Conservation (phyloP, 2,113 vertebrate species). For the Notarius lentiginosus region DNA sequence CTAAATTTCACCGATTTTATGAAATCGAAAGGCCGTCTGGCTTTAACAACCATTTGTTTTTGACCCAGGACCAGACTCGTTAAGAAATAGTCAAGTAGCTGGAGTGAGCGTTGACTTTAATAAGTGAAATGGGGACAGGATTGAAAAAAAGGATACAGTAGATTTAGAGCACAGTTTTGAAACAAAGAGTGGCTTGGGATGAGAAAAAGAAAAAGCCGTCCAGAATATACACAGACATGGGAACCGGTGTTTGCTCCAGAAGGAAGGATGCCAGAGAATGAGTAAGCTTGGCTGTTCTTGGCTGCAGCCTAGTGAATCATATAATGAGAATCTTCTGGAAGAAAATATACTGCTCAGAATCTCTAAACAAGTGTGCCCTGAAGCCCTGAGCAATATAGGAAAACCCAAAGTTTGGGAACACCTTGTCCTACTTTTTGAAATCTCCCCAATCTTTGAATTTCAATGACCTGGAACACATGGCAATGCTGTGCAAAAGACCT, state of each 20-base stretch:
- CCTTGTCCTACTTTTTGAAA: slow-evolving; percentile 6
- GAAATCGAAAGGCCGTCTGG: too few relatives aligned
- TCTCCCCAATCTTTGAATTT: background rate
- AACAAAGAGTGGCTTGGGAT: slow-evolving; percentile 3
- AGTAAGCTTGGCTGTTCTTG: slow-evolving; percentile 18
- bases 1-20: too few relatives aligned
- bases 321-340: slow-evolving; percentile 18
- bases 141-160: background rate
- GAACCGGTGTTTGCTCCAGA: slow-evolving; percentile 5
- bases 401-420: background rate
- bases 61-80: background rate
- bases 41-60: background rate
- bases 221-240: slow-evolving; percentile 17
- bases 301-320: background rate
- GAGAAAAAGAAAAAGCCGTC: slow-evolving; percentile 5
- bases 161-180: background rate
- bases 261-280: slow-evolving; percentile 23
- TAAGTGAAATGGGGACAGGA: background rate
- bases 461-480: background rate
- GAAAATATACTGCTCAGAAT: background rate
- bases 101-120: background rate
- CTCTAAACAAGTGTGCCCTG: background rate
- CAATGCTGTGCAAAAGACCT: background rate
- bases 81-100: background rate
- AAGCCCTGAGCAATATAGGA: background rate